phyloP scores from a whole-genome alignment of 2,888 invertebrate genomes.

The Electrophaes corylata region DNA sequence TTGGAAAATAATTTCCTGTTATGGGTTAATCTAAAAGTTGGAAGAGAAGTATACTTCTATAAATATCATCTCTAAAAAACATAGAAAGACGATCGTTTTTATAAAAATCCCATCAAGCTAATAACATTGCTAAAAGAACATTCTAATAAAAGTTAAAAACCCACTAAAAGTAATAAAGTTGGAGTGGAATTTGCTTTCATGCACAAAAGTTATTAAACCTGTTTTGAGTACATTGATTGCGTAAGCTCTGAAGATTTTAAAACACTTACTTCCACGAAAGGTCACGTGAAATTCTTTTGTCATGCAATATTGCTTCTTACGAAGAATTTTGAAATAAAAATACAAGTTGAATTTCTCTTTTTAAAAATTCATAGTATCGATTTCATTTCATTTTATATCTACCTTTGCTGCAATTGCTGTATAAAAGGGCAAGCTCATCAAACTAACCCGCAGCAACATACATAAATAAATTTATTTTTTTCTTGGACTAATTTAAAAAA shows the following conservation, averaged over 20 bases:
- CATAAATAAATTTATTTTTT: too few species aligned
- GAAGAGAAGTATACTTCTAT: too few species aligned
- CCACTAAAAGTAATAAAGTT: background rate
- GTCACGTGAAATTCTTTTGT: conserved; percentile 18
- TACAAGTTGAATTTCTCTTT: background rate
- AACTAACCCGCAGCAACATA: too few species aligned
- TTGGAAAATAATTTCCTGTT: too few species aligned
- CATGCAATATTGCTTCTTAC: background rate
- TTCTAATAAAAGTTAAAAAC: background rate
- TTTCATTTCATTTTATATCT: background rate
- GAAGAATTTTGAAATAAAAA: background rate
- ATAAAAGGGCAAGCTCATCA: too few species aligned
- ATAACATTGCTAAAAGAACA: too few species aligned
- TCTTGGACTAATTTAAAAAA: too few species aligned
- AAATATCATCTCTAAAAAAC: too few species aligned
- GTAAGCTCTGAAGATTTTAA: conserved; percentile 5
- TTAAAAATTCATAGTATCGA: background rate
- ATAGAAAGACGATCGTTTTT: too few species aligned
- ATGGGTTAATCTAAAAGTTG: too few species aligned
- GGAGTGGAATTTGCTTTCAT: background rate
- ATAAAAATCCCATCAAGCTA: too few species aligned
- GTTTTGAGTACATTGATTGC: conserved; percentile 6
- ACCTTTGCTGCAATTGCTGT: background rate
- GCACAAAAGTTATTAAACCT: conserved; percentile 8
- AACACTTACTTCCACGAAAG: conserved; percentile 10